A percentile compares a stretch with the other conserved stretches of the same genome.
These are phyloP conservation scores for Catocala sponsa DNA, from an alignment of 2,888 invertebrate genomes.

Conservation along the genomic window DNA sequence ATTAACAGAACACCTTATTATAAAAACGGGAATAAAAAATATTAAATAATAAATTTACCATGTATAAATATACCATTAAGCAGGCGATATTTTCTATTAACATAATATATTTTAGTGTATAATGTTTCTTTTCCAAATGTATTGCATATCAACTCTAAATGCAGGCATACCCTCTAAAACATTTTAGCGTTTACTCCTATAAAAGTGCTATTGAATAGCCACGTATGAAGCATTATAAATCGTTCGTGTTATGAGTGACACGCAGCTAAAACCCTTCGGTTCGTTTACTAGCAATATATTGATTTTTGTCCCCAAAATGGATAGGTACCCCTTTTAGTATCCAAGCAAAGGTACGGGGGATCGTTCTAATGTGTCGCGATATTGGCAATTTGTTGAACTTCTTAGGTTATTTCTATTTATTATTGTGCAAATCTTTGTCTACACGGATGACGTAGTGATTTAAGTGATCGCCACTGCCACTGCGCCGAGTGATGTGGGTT, in stretches of 20 bases:
- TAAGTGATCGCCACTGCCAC: too few relatives aligned
- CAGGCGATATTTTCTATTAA: too few relatives aligned
- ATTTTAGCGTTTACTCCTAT: constrained; percentile 17
- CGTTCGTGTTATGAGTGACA: constrained; percentile 56
- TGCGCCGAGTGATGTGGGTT: too few relatives aligned
- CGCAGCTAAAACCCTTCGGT: constrained; percentile 52
- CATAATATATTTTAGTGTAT: too few relatives aligned
- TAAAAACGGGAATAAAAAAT: too few relatives aligned
- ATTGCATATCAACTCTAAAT: neutral
- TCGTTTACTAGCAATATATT: constrained; percentile 63
- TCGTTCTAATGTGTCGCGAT: constrained; percentile 28
- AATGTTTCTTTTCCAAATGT: too few relatives aligned
- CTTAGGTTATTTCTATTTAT: neutral
- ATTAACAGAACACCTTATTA: too few relatives aligned
- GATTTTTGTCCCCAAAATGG: constrained; percentile 58
- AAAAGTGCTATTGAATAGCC: neutral
- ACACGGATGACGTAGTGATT: too few relatives aligned
- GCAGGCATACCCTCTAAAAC: neutral
- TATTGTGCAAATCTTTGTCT: neutral
- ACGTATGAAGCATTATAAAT: constrained; percentile 47
- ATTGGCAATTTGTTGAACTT: constrained; percentile 28
- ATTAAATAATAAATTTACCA: too few relatives aligned
- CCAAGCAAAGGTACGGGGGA: constrained; percentile 47
- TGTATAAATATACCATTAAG: too few relatives aligned
- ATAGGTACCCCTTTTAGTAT: constrained; percentile 57